phyloP scores from a whole-genome alignment of 2,797 vertebrate species.

The Momotus momota region DNA sequence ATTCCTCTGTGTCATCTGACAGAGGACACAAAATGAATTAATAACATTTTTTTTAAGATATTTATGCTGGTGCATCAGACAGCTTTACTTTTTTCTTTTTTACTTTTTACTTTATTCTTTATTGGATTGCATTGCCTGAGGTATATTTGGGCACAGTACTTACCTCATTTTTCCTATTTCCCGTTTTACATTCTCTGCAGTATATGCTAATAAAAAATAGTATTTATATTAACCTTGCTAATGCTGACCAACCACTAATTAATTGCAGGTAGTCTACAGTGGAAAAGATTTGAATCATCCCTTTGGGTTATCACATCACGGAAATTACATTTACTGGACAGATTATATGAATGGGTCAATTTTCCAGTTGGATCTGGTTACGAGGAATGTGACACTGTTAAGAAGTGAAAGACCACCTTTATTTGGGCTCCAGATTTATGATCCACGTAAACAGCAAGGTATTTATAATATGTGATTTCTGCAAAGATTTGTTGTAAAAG shows the following conservation, averaged over 20 bases:
- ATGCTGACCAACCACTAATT: neutral
- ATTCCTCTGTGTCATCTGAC: neutral
- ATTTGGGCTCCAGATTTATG: slow-evolving; percentile 94
- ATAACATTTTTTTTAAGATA: neutral
- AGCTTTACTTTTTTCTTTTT: neutral
- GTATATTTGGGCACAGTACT: neutral
- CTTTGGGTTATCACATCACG: slow-evolving; percentile 95
- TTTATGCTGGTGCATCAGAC: neutral
- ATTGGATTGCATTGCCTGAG: neutral
- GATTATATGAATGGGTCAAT: slow-evolving; percentile 99
- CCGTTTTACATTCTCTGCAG: neutral
- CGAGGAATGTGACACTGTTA: slow-evolving; percentile 88
- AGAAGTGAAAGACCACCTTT: slow-evolving; percentile 94
- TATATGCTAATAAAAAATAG: neutral
- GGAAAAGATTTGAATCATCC: slow-evolving; percentile 98
- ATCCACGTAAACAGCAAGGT: slow-evolving; percentile 96
- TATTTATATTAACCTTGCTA: neutral
- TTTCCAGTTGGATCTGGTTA: slow-evolving; percentile 92
- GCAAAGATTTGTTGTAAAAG: neutral
- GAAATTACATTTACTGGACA: slow-evolving; percentile 95
- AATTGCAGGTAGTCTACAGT: slow-evolving; percentile 91
- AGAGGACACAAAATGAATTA: neutral
- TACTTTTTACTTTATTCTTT: neutral
- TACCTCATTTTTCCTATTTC: neutral
- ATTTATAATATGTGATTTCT: neutral